Evolutionary conservation across 35 echinoderm and acorn worm species (phyloP), one percentile per base, ranked within the genome.

Genomic region (Eucidaris tribuloides): DNA sequence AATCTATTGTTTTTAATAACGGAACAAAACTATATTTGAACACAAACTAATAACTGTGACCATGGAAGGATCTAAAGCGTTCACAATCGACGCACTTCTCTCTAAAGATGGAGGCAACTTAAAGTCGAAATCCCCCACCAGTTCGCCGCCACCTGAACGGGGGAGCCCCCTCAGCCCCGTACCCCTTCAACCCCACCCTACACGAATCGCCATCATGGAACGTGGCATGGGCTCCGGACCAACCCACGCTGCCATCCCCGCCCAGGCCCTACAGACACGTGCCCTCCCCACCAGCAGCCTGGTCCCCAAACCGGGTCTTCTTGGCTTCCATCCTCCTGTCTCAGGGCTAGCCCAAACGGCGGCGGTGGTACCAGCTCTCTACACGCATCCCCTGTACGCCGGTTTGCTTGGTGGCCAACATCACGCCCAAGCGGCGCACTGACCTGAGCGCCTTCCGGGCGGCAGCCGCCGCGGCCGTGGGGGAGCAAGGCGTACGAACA

Each of bases 51-150:
- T n/a, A n/a, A n/a, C n/a, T n/a, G n/a, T n/a, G n/a, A 74, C 5
- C 35, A 94, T 94, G 92, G 92, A 94, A 30, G 58, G 72, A 18
- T 85, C 87, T 15, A 94, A 89, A 76, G 79, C 87, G 4, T 94
- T 94, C 42, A 88, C 92, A 9, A 94, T 94, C 46, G 92, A 94
- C 35, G 92, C 92, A 17, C 72, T 94, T n/a, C 58, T 94, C 56
- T 85, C 92, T 22, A 88, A 88, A 58, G 80, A 83, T 64, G 68
- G 68, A 74, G 34, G 37, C 77, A n/a, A 63, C 85, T 41, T 13
- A 15, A 45, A 71, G 36, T 61, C 86, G 38, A 63, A 79, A 32
- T 81, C 86, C n/a, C 66, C 78, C 5, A 62, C 42, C 60, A 42
- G 33, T 34, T 55, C 78, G 40, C 80, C 86, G 20, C 76, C 77